These are phyloP conservation scores for Malachius bipustulatus DNA, from an alignment of 2,888 invertebrate species.

Conservation along the genomic window DNA sequence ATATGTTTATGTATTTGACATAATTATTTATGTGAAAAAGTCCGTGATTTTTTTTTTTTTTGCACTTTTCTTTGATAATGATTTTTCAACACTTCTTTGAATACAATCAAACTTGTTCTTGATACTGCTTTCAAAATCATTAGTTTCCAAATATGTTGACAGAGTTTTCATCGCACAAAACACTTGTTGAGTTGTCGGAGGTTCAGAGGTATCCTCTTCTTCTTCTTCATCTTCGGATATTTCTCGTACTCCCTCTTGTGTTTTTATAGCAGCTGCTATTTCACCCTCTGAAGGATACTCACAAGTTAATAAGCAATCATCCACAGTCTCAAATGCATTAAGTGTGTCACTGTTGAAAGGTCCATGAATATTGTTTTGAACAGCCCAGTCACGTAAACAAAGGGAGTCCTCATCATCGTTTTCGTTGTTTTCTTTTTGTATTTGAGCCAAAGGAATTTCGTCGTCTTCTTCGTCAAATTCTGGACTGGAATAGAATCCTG, in stretches of 20 bases:
- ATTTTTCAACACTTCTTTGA: no score
- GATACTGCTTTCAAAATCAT: no score
- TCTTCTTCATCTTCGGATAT: conserved; percentile 7
- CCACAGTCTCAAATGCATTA: not conserved
- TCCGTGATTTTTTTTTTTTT: no score
- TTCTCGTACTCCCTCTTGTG: conserved; percentile 4
- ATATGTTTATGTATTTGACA: no score
- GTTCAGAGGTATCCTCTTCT: conserved; percentile 7
- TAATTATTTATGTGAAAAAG: no score
- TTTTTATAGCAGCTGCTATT: not conserved
- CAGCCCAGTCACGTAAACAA: conserved; percentile 5
- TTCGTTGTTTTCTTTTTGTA: not conserved
- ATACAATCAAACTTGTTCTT: no score
- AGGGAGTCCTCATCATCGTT: conserved; percentile 3
- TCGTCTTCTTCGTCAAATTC: conserved; percentile 10
- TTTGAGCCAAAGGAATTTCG: conserved; percentile 9
- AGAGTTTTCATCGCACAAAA: conserved; percentile 11
- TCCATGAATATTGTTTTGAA: not conserved
- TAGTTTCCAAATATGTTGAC: conserved; percentile 7
- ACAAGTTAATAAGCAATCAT: not conserved
- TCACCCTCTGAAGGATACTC: not conserved
- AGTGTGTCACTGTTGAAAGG: not conserved
- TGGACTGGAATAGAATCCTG: conserved; percentile 2
- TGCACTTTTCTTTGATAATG: no score
- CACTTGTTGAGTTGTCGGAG: conserved; percentile 8